Percentiles rank a stretch among this genome's conserved stretches.
phyloP scores from a whole-genome alignment of 2,888 invertebrate genomes.

The Lycocerus yunnanus region DNA sequence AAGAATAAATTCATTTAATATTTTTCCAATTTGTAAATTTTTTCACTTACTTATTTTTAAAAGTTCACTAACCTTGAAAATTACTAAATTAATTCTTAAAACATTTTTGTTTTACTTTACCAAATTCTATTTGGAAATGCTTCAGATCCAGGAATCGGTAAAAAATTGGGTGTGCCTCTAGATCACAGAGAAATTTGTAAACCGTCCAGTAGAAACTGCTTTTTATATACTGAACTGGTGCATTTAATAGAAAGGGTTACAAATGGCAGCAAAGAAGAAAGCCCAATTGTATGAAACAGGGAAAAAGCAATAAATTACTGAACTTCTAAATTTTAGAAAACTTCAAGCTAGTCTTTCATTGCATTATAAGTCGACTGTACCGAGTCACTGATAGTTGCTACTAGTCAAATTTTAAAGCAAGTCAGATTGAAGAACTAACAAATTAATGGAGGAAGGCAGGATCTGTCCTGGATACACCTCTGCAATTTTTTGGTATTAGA shows the following conservation, averaged over 20 bases:
- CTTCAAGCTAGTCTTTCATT: neutral
- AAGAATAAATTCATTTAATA: no score
- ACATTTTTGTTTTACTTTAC: neutral
- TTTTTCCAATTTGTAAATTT: no score
- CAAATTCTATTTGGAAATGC: neutral
- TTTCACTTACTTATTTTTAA: no score
- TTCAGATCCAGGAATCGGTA: conserved; percentile 80
- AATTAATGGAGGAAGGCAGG: neutral
- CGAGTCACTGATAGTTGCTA: neutral
- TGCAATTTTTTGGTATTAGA: neutral
- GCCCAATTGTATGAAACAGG: neutral
- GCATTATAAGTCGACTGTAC: neutral
- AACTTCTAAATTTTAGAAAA: neutral
- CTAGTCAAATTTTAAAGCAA: neutral
- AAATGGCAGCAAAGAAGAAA: neutral
- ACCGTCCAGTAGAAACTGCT: conserved; percentile 71
- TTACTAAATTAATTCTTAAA: no score
- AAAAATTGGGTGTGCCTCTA: conserved; percentile 72
- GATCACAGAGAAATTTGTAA: conserved; percentile 89
- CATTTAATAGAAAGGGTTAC: conserved; percentile 59
- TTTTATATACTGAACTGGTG: conserved; percentile 69
- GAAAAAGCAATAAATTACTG: neutral
- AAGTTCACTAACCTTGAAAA: no score
- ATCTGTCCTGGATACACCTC: neutral
- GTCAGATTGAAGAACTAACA: neutral